Base-by-base conservation (phyloP, 2,888 invertebrate genomes). In the Branchellion lobata region DNA sequence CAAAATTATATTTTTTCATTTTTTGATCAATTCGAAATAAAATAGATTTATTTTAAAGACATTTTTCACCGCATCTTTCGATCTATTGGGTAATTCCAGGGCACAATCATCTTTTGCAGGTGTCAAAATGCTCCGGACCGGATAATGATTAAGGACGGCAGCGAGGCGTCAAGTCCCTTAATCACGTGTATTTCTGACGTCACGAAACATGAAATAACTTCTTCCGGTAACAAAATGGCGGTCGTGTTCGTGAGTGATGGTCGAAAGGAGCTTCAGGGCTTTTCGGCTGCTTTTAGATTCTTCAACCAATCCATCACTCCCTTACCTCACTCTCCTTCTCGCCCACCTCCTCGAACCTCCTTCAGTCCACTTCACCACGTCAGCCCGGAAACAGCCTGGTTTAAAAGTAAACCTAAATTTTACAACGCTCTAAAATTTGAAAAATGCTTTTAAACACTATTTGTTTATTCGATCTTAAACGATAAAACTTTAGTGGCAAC, bases 121-220 rank as follows among this genome's bases (percentile, higher is more conserved):
- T 57, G 61, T n/a, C 61, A 57, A 57, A n/a, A 57, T 5, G 61
- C 61, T 18, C 61, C 61, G 5, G 61, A 57, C 61, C 61, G 61
- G 14, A 57, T 57, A 18, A 18, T 57, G 61, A 24, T 57, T 18
- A 57, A 57, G n/a, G 61, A 57, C 61, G 61, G 61, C 21, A 24
- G 21, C 21, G 61, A 57, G n/a, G 21, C 61, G n/a, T 24, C 61
- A 57, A 57, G 61, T n/a, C n/a, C 61, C n/a, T n/a, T 57, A n/a
- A 18, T 57, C 21, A 24, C 61, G 24, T 57, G 61, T 57, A n/a
- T 57, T 3, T 24, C 61, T 57, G n/a, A 57, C 21, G 61, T 24
- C 21, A 57, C 61, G 5, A n/a, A n/a, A 57, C 8, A 57, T 14
- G 61, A 57, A 57, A 57, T 57, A 8, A 57, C 61, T 24, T 57